phyloP scores from a whole-genome alignment of 2,113 vertebrate genomes.

The Poecile atricapillus region DNA sequence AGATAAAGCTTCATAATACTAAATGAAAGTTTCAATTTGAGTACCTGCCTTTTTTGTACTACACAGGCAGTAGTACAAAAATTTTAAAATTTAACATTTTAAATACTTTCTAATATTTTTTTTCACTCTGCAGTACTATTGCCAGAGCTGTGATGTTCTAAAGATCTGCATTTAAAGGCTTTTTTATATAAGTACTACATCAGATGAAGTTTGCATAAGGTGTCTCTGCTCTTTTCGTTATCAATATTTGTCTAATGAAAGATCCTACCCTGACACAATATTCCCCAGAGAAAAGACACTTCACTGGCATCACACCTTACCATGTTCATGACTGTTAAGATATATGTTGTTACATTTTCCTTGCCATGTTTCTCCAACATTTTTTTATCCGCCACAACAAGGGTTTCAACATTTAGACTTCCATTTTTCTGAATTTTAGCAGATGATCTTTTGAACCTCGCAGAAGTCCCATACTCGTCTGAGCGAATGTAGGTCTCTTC shows the following conservation, averaged over 20 bases:
- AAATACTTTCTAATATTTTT: background rate
- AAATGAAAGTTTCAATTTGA: background rate
- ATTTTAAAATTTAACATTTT: background rate
- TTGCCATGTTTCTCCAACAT: constrained; percentile 95
- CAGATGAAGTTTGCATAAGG: background rate
- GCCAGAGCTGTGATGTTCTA: background rate
- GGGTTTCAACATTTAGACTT: constrained; percentile 91
- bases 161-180: background rate
- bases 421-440: constrained; percentile 81
- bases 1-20: background rate
- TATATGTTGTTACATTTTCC: constrained; percentile 92
- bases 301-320: constrained; percentile 65
- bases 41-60: background rate
- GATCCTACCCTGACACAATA: background rate
- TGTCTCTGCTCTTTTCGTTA: background rate
- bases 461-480: constrained; percentile 80
- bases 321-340: constrained; percentile 99
- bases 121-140: background rate
- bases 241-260: background rate
- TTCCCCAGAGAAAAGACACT: background rate
- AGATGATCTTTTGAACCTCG: constrained; percentile 84
- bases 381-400: constrained; percentile 95
- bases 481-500: constrained; percentile 77
- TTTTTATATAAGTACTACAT: background rate
- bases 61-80: background rate